Percentiles rank a stretch among this genome's conserved stretches.
Evolutionary conservation across 2,113 vertebrate genomes (phyloP).

Genomic region (Vicugna pacos): DNA sequence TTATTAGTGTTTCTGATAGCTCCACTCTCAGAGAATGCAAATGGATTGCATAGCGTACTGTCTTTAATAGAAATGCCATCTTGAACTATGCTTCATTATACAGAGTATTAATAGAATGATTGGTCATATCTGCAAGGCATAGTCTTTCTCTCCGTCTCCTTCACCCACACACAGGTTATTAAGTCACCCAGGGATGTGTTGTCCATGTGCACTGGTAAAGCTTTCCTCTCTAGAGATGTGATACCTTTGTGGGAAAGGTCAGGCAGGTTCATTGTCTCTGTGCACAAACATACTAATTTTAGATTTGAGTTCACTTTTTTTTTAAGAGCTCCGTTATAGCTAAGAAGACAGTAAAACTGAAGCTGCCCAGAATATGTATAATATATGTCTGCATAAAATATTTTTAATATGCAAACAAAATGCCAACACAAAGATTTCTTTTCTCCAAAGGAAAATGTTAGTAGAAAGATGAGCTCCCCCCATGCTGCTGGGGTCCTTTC

Average conservation of each 20-base stretch:
- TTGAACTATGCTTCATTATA: neutral
- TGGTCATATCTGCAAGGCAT: neutral
- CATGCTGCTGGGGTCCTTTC: accelerated
- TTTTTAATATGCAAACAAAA: neutral
- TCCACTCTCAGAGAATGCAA: slow-evolving; percentile 54
- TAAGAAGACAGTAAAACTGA: neutral
- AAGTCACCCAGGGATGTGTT: accelerated
- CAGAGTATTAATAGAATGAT: slow-evolving; percentile 20
- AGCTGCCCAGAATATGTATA: neutral
- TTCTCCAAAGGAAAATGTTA: neutral
- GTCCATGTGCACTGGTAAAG: neutral
- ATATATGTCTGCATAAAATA: neutral
- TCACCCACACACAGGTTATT: accelerated
- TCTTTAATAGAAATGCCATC: neutral
- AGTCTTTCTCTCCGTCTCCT: accelerated
- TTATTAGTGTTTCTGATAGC: slow-evolving; percentile 59
- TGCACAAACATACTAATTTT: neutral
- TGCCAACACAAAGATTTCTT: neutral
- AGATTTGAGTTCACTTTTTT: neutral
- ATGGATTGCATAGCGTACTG: neutral
- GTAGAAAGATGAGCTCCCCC: neutral
- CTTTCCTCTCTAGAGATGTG: neutral
- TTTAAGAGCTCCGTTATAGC: neutral
- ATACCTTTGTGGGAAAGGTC: neutral
- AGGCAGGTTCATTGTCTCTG: neutral